These are phyloP conservation scores for Otocyon megalotis DNA, from an alignment of 2,113 vertebrate species.

Conservation along the genomic window DNA sequence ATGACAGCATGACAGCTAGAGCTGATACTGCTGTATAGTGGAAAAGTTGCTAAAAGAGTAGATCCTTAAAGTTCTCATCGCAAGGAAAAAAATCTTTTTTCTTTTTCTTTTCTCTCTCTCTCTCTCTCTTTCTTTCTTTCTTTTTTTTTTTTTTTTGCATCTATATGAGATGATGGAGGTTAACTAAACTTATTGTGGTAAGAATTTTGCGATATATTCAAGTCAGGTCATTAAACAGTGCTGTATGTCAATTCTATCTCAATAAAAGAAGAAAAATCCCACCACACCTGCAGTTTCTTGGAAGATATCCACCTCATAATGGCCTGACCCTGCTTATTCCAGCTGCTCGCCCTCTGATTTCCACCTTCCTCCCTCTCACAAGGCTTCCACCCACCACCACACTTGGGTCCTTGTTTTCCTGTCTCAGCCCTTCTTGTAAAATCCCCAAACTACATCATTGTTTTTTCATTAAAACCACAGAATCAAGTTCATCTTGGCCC, in stretches of 20 bases:
- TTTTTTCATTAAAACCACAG: background rate
- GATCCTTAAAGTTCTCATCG: background rate
- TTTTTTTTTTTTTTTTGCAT: background rate
- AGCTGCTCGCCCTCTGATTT: background rate
- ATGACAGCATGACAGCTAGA: background rate
- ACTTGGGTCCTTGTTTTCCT: background rate
- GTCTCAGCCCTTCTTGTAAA: background rate
- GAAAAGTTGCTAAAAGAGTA: background rate
- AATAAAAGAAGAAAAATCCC: background rate
- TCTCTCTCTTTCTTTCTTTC: background rate
- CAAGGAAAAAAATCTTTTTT: background rate
- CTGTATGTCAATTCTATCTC: background rate
- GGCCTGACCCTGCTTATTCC: background rate
- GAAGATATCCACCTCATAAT: too few relatives aligned
- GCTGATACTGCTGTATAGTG: background rate
- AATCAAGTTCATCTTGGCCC: background rate
- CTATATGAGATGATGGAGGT: background rate
- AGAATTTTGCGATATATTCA: background rate
- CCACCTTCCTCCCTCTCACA: background rate
- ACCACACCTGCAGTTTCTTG: background rate
- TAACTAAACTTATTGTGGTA: background rate
- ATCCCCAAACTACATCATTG: background rate
- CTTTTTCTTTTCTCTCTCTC: background rate
- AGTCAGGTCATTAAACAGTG: background rate
- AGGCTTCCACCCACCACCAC: rapidly evolving